A percentile compares a stretch with the other conserved stretches of the same genome.
phyloP scores from a whole-genome alignment of 2,113 vertebrate species.

The Mellivora capensis region DNA sequence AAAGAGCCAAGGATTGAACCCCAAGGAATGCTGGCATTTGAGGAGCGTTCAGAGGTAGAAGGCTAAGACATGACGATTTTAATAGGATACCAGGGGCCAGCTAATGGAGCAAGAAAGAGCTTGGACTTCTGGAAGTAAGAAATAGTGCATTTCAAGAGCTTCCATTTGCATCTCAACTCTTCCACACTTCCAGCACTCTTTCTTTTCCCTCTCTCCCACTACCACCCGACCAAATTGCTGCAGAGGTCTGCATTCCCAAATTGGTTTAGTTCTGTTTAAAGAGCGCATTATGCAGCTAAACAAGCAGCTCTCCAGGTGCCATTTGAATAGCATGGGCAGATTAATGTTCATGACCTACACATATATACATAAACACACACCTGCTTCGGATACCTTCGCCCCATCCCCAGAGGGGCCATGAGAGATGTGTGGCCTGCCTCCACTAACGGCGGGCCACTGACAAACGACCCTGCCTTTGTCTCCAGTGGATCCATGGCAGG shows the following conservation, averaged over 20 bases:
- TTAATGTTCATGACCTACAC: conserved; percentile 25
- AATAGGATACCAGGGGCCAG: not conserved
- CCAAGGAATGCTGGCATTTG: not conserved
- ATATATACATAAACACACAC: not conserved
- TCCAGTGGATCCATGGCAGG: not conserved
- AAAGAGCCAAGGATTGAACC: not conserved
- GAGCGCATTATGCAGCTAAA: conserved; percentile 13
- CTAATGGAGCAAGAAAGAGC: not conserved
- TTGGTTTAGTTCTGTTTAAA: not conserved
- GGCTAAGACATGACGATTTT: not conserved
- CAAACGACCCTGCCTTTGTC: not conserved
- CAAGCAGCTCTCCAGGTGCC: not conserved
- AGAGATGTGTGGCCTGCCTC: not conserved
- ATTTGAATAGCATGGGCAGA: not conserved
- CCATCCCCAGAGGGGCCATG: not conserved
- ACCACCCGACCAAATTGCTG: not conserved
- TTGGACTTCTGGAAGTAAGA: not conserved
- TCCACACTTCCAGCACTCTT: not conserved
- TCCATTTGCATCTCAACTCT: not conserved
- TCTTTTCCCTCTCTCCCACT: not conserved
- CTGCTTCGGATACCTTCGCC: accelerated
- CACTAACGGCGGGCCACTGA: not conserved
- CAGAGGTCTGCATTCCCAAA: not conserved
- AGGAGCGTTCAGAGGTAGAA: not conserved
- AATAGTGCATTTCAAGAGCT: not conserved